Percentiles rank a stretch among this genome's conserved stretches.
Evolutionary conservation across 2,113 vertebrate species (phyloP).

Genomic region (Chelonoidis abingdonii): DNA sequence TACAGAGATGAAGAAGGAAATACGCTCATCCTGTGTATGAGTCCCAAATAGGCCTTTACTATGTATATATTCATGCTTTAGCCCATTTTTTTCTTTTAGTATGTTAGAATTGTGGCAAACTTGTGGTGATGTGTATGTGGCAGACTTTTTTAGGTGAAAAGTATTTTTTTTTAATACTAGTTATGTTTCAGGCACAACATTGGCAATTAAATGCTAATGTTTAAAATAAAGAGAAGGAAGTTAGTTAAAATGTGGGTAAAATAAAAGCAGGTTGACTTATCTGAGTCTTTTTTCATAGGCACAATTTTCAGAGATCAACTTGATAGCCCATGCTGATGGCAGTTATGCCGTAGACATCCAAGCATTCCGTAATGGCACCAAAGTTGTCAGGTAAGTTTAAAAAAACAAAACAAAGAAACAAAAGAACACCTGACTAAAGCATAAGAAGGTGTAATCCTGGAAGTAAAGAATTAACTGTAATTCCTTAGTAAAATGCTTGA

Average conservation of each 20-base stretch:
- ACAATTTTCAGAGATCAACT: conserved; percentile 96
- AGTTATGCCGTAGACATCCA: conserved; percentile 95
- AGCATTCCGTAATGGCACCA: conserved; percentile 89
- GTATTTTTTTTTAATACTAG: neutral
- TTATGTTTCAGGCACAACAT: accelerated
- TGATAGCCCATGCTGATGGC: conserved; percentile 92
- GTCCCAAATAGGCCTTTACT: neutral
- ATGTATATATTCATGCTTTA: neutral
- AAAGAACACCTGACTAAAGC: neutral
- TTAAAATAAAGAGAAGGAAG: neutral
- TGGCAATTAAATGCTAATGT: neutral
- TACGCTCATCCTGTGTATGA: neutral
- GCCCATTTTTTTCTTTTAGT: neutral
- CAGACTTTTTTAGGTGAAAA: neutral
- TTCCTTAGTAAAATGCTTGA: neutral
- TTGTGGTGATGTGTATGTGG: accelerated
- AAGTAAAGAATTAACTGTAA: neutral
- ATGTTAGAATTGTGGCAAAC: neutral
- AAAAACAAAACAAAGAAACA: accelerated
- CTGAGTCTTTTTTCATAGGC: conserved; percentile 81
- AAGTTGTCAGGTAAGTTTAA: conserved; percentile 89
- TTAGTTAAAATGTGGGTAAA: conserved; percentile 13
- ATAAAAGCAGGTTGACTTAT: neutral
- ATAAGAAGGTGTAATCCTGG: accelerated
- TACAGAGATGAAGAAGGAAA: neutral